Percentiles rank a stretch among this genome's conserved stretches.
phyloP scores from a whole-genome alignment of 2,113 vertebrate genomes.

The Channa maculata region DNA sequence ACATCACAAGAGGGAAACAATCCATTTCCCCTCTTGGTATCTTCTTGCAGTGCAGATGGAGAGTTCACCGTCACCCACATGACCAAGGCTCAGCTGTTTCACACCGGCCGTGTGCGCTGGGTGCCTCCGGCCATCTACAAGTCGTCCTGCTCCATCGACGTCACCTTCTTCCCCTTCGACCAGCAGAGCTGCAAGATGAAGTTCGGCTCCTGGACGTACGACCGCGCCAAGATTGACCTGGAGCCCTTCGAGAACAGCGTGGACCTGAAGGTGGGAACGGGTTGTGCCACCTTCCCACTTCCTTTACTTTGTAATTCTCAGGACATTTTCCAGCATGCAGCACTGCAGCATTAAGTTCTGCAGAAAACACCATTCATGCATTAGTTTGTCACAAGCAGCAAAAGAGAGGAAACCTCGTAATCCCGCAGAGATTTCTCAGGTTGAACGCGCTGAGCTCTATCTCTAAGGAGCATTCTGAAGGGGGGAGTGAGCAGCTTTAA shows the following conservation, averaged over 20 bases:
- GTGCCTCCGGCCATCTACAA: constrained; percentile 96
- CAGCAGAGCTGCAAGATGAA: constrained; percentile 98
- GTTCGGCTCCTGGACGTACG: constrained; percentile 95
- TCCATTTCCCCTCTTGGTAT: not conserved
- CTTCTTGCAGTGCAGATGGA: constrained; percentile 87
- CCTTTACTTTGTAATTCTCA: constrained; percentile 19
- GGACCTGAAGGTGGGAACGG: constrained; percentile 82
- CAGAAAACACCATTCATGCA: not conserved
- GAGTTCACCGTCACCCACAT: constrained; percentile 95
- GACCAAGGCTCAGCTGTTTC: constrained; percentile 92
- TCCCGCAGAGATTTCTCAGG: not conserved
- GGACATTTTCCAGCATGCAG: constrained; percentile 1
- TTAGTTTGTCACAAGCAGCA: constrained; percentile 53
- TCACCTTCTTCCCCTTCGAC: constrained; percentile 96
- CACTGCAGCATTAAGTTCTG: constrained; percentile 9
- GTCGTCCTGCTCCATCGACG: constrained; percentile 96
- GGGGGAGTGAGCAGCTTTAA: no score
- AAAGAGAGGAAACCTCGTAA: not conserved
- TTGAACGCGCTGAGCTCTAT: no score
- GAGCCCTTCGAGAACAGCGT: constrained; percentile 88
- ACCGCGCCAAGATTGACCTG: constrained; percentile 94
- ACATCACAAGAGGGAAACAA: constrained; percentile 26
- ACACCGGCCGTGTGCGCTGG: constrained; percentile 93
- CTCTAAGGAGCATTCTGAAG: no score
- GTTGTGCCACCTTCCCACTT: not conserved